Conservation (phyloP, 1,140 invertebrate species). For the Homalodisca vitripennis region DNA sequence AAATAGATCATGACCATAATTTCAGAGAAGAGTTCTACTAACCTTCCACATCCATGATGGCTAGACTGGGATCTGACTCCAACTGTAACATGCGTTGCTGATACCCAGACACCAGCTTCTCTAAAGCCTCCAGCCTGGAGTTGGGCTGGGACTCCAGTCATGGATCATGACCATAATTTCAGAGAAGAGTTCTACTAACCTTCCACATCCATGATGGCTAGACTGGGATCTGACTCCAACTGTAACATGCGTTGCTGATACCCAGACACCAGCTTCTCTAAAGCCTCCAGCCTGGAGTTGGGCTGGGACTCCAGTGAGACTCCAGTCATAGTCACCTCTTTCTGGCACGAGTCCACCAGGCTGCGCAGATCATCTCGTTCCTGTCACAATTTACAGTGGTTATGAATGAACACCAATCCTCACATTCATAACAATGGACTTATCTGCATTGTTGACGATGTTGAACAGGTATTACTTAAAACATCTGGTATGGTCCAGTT, state of each 20-base stretch:
- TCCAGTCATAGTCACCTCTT: slow-evolving; percentile 42
- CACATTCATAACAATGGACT: slow-evolving; percentile 29
- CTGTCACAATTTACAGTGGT: slow-evolving; percentile 36
- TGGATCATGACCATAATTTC: no score
- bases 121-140: no score
- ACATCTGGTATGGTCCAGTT: no score
- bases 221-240: slow-evolving; percentile 41
- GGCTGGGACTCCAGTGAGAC: slow-evolving; percentile 21
- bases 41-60: no score
- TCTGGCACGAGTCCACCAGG: slow-evolving; percentile 44
- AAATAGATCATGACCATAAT: no score
- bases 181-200: neutral
- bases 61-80: no score
- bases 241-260: slow-evolving; percentile 40
- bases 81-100: no score
- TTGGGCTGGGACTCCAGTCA: no score
- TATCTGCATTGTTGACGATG: no score
- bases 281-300: slow-evolving; percentile 38
- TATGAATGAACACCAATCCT: neutral
- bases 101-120: no score
- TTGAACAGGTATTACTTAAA: no score
- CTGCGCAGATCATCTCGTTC: slow-evolving; percentile 43
- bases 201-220: slow-evolving; percentile 29
- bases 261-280: slow-evolving; percentile 43
- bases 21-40: no score